Percentiles rank a stretch among this genome's conserved stretches.
Conservation (phyloP, 2,888 invertebrate genomes). For the Anthoptus insignis region DNA sequence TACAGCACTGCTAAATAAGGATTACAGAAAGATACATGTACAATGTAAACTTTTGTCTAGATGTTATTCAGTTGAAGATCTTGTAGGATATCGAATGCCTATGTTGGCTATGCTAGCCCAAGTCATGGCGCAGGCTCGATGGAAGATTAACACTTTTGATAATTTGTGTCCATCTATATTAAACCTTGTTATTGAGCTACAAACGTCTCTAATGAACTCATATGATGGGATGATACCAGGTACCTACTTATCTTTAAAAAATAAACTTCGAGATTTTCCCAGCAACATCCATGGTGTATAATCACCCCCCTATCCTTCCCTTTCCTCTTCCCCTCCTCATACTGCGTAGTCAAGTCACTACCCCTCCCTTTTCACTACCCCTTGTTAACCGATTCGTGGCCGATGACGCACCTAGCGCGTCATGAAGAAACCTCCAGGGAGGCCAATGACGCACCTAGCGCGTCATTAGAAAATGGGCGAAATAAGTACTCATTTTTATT, state of each 20-base stretch:
- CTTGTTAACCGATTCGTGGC: too few relatives aligned
- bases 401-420: too few relatives aligned
- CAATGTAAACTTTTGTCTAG: slow-evolving; percentile 63
- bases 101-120: slow-evolving; percentile 76
- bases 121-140: slow-evolving; percentile 68
- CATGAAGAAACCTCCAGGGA: too few relatives aligned
- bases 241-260: slow-evolving; percentile 42
- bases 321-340: too few relatives aligned
- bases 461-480: too few relatives aligned
- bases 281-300: too few relatives aligned
- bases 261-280: too few relatives aligned
- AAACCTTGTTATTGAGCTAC: slow-evolving; percentile 63
- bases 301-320: too few relatives aligned
- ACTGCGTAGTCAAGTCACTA: too few relatives aligned
- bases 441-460: too few relatives aligned
- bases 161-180: slow-evolving; percentile 60
- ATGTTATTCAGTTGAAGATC: slow-evolving; percentile 61
- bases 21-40: slow-evolving; percentile 59
- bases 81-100: slow-evolving; percentile 71
- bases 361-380: too few relatives aligned
- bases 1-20: slow-evolving; percentile 61
- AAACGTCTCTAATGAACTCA: slow-evolving; percentile 62
- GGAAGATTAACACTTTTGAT: slow-evolving; percentile 68
- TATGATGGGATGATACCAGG: slow-evolving; percentile 66
- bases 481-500: too few relatives aligned